phyloP scores from a whole-genome alignment of 2,888 invertebrate species.

The Syrphus vitripennis region DNA sequence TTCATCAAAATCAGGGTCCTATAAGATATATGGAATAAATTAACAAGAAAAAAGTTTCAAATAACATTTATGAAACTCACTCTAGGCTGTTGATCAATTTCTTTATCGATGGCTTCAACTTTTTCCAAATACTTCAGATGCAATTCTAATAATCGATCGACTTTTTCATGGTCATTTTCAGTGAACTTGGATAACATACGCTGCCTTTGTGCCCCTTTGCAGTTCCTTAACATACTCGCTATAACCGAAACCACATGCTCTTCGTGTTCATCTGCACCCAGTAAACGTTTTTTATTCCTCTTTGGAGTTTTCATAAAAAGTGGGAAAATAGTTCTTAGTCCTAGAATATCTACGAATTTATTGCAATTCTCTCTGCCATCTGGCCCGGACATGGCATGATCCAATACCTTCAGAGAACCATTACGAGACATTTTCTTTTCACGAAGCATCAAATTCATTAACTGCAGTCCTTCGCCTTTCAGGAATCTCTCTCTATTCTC shows the following conservation, averaged over 20 bases:
- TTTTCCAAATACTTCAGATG: slow-evolving; percentile 98
- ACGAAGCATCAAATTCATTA: slow-evolving; percentile 99
- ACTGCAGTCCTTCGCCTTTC: slow-evolving; percentile 96
- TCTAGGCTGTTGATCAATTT: slow-evolving; percentile 84
- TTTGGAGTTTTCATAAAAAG: slow-evolving; percentile 99
- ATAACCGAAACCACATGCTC: slow-evolving; percentile 97
- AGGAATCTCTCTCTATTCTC: slow-evolving; percentile 96
- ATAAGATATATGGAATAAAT: slow-evolving; percentile 23
- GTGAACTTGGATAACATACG: slow-evolving; percentile 96
- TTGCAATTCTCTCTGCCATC: slow-evolving; percentile 98
- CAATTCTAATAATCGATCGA: slow-evolving; percentile 96
- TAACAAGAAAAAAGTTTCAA: background rate
- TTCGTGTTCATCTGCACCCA: slow-evolving; percentile 95
- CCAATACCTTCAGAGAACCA: slow-evolving; percentile 98
- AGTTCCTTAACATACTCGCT: slow-evolving; percentile 95
- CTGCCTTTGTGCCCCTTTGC: slow-evolving; percentile 94
- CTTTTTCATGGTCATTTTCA: slow-evolving; percentile 99
- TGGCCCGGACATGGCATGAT: slow-evolving; percentile 96
- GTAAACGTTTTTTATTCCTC: slow-evolving; percentile 88
- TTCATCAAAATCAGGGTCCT: slow-evolving; percentile 82
- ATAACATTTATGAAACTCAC: slow-evolving; percentile 70
- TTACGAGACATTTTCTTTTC: slow-evolving; percentile 98
- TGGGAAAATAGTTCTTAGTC: slow-evolving; percentile 97
- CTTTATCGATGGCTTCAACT: slow-evolving; percentile 91
- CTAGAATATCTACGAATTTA: slow-evolving; percentile 98